These are phyloP conservation scores for Coronaproctus castanopsis DNA, from an alignment of 2,888 invertebrate species.

Conservation along the genomic window DNA sequence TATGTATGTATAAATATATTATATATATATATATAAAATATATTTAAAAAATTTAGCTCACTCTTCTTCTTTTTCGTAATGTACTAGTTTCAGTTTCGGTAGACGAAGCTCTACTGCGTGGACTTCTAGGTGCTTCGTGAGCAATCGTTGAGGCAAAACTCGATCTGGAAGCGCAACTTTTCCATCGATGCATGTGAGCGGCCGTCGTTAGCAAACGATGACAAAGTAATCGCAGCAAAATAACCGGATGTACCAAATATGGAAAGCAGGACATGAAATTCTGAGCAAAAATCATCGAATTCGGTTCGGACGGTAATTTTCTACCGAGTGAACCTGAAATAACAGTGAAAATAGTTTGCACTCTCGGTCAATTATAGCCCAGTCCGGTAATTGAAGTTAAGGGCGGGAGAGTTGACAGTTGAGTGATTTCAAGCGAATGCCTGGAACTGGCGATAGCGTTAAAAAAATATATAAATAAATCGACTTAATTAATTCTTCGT, in stretches of 20 bases:
- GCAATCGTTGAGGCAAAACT: constrained; percentile 28
- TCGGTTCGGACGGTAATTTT: constrained; percentile 22
- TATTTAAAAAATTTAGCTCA: too few relatives aligned
- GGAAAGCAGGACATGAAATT: constrained; percentile 30
- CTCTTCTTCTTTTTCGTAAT: constrained; percentile 27
- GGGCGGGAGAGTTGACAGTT: too few relatives aligned
- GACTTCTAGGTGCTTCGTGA: constrained; percentile 24
- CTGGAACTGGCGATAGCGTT: too few relatives aligned
- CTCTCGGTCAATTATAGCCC: too few relatives aligned
- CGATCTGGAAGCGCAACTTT: constrained; percentile 28
- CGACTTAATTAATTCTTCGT: too few relatives aligned
- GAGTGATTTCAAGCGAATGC: too few relatives aligned
- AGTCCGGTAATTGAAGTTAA: too few relatives aligned
- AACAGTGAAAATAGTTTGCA: not conserved
- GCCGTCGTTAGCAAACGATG: constrained; percentile 34
- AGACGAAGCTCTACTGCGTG: constrained; percentile 26
- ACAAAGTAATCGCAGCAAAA: constrained; percentile 33
- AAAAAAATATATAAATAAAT: too few relatives aligned
- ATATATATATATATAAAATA: too few relatives aligned
- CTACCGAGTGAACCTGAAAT: constrained; percentile 18
- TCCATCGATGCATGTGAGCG: constrained; percentile 28
- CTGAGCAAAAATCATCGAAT: constrained; percentile 24
- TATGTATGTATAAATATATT: too few relatives aligned
- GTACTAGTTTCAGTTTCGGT: constrained; percentile 27
- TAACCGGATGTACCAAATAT: constrained; percentile 33